Base-by-base conservation (phyloP, 2,797 vertebrate species). In the Echeneis naucrates region DNA sequence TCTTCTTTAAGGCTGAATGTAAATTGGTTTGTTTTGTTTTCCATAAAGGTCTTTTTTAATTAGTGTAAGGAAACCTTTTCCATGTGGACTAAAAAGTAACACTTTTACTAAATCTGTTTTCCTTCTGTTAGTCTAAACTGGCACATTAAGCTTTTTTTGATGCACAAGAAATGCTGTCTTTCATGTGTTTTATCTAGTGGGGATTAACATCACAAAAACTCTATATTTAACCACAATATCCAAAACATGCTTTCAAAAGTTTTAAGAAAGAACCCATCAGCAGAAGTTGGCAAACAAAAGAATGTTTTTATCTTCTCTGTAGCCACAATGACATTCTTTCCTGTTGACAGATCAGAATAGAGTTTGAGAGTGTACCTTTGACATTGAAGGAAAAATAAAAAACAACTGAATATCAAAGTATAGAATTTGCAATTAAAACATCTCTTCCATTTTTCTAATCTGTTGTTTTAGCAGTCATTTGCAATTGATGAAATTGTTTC, bases 281-380 rank as follows among this genome's bases (percentile, higher is more conserved):
- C n/a, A 21, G 45, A 13, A 48, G 35, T 37, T 53, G 53, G 53
- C 57, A 71, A 21, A 45, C 4, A 32, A 1, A 1, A 48, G 27
- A 59, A 55, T 35, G 48, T 64, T 77, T 80, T 56, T 13, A 75
- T 80, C 67, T 76, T 33, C 50, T 64, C 65, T 42, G 57, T 76
- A 64, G 68, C 77, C 64, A 78, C 71, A 78, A 21, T 24, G 55
- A 57, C 52, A 48, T 44, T 33, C 12, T 72, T 83, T 83, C 78
- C 78, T 86, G 84, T 83, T 81, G 73, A 78, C 81, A 72, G 30
- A 68, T 33, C 4, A 64, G 50, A 76, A 23, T 9, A 56, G 35
- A 33, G 77, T 40, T 50, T 35, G 24, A 66, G 55, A 30, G 60
- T 42, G 3, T 30, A 5, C 52, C 40, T 42, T 68, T 26, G 4